Evolutionary conservation across 1,140 invertebrate genomes (phyloP), one percentile per base, ranked within the genome.

Genomic region (Teleopsis dalmanni): DNA sequence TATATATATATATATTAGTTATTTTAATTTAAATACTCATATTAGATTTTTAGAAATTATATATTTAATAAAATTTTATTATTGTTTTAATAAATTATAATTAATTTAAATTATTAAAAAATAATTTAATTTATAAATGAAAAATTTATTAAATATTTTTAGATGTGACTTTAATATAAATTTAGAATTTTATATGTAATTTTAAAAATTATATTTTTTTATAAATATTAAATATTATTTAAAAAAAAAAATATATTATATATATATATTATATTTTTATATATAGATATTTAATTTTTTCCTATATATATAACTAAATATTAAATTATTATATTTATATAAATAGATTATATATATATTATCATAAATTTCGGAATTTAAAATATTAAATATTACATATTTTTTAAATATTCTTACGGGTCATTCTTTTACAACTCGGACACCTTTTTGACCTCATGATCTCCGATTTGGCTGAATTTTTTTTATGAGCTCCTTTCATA

Each of bases 171-270:
- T 40, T 18, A 21, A 13, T 40, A 21, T 7, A 18, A 9, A 19
- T 13, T 18, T 18, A 5, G 16, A 19, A 7, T 5, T 18, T 18
- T 40, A 40, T 19, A 19, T n/a, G 19, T 6, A 21, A 18, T 21
- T 21, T 19, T 11, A 19, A 40, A 19, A 21, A 19, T 40, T 40
- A 40, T 73, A 75, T 74, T 63, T 60, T 64, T 74, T 72, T 67
- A 11, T 40, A 18, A 7, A 40, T 53, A 57, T 57, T 55, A 61
- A 52, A 54, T 56, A 67, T 42, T 54, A 65, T 57, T 59, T 59
- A 53, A 53, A 57, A 49, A 54, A 54, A 52, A 52, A 57, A 54
- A 59, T 57, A 44, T 63, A 53, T 53, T 62, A 57, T 27, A 57
- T 57, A 57, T 57, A 57, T 33, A 40, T 38, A 29, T 11, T 48